Base-by-base conservation (phyloP, 2,797 vertebrate genomes). In the Trichosurus vulpecula region DNA sequence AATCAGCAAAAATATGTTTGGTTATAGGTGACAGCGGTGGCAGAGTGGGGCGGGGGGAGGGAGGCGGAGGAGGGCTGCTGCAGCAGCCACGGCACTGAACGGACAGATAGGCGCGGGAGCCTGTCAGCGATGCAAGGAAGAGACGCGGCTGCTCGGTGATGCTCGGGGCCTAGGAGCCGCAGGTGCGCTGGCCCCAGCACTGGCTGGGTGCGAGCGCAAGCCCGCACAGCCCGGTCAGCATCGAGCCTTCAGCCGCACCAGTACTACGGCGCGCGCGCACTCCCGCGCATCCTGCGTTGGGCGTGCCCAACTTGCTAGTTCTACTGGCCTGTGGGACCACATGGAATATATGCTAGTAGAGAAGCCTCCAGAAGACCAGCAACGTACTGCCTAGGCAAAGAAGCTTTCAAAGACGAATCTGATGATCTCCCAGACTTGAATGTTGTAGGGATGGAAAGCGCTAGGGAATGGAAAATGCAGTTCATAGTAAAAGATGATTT, bases 381-480 rank as follows among this genome's bases (percentile, higher is more conserved):
- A 93, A 99, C 99, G 92, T 99, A 99, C 98, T 99, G 99, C 98
- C 99, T 99, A 98, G 99, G 99, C 98, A 99, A 99, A 97, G 99
- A 99, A 90, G 99, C 99, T 89, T 99, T 99, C 97, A 98, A 98
- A 98, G 99, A 99, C 98, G 99, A 99, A 97, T 99, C 99, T 87
- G 99, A 99, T 96, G 99, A 99, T 98, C 98, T 99, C 98, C 99
- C 99, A 0, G 99, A 99, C 98, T 99, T 99, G 98, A 99, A 99
- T 81, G 99, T 99, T 95, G 99, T 99, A 95, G 99, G 99, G 98
- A 99, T 99, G 99, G 99, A 99, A 98, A 99, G 99, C 94, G 99
- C 99, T 96, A 99, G 99, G 98, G 99, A 99, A 98, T 99, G 99
- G 99, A 99, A 99, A 99, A 99, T 99, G 99, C 99, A 99, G 98